phyloP scores from a whole-genome alignment of 2,888 invertebrate species.

The Stegana nigrithorax region DNA sequence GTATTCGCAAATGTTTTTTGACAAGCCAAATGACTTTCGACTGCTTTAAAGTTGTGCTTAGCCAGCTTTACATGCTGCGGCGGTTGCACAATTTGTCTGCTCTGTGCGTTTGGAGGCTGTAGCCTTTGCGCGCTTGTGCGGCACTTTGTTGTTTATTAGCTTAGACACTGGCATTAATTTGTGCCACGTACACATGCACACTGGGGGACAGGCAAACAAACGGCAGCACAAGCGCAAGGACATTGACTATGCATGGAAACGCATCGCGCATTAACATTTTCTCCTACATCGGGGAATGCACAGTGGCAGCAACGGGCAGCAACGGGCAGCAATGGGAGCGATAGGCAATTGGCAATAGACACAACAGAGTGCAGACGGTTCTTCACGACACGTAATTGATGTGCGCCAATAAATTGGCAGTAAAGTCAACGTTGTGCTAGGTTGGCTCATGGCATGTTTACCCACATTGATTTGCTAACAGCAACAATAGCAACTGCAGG shows the following conservation, averaged over 20 bases:
- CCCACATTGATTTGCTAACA: too few species aligned
- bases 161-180: neutral
- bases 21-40: neutral
- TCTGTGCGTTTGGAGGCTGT: neutral
- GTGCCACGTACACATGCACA: neutral
- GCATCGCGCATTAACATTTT: slow-evolving; percentile 8
- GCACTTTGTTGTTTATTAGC: slow-evolving; percentile 6
- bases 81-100: neutral
- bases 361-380: neutral
- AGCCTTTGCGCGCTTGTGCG: neutral
- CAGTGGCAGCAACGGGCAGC: too few species aligned
- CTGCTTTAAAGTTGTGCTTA: neutral
- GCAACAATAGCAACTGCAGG: too few species aligned
- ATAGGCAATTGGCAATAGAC: neutral
- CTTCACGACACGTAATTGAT: slow-evolving; percentile 28
- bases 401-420: slow-evolving; percentile 37
- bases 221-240: too few species aligned
- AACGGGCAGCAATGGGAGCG: too few species aligned
- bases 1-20: too few species aligned
- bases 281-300: too few species aligned
- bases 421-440: too few species aligned
- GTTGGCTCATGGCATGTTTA: too few species aligned
- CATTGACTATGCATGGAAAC: neutral
- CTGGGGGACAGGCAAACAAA: too few species aligned
- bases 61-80: neutral